These are phyloP conservation scores for Alethe diademata DNA, from an alignment of 2,113 vertebrate species.

Conservation along the genomic window DNA sequence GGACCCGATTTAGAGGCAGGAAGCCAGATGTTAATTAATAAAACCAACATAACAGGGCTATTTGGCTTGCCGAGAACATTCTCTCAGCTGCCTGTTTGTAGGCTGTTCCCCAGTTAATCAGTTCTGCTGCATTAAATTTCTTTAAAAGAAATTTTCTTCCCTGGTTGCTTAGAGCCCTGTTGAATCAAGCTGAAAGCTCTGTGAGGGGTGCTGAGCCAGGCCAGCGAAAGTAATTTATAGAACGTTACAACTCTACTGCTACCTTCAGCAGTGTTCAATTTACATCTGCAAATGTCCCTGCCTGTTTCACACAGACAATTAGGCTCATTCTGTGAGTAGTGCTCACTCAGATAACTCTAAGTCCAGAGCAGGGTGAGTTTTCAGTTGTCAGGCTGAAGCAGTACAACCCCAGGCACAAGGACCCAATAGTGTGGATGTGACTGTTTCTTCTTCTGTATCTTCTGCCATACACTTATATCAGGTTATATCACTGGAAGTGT, in stretches of 20 bases:
- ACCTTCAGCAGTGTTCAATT: not conserved
- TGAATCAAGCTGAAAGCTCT: slow-evolving; percentile 53
- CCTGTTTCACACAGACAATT: slow-evolving; percentile 4
- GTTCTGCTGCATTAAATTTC: slow-evolving; percentile 68
- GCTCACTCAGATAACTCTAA: not conserved
- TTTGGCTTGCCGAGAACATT: slow-evolving; percentile 49
- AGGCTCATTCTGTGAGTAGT: not conserved
- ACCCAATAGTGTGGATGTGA: not conserved
- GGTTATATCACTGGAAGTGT: not conserved
- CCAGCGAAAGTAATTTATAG: slow-evolving; percentile 40
- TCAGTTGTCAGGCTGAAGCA: not conserved
- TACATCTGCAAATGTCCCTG: slow-evolving; percentile 39
- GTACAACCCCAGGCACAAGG: not conserved
- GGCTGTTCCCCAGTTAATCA: slow-evolving; percentile 60
- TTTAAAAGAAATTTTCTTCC: slow-evolving; percentile 65
- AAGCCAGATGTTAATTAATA: slow-evolving; percentile 69
- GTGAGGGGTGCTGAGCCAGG: not conserved
- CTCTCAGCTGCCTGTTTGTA: slow-evolving; percentile 60
- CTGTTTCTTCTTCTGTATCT: not conserved
- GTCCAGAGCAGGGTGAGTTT: not conserved
- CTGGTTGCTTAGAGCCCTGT: slow-evolving; percentile 55
- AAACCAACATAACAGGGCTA: slow-evolving; percentile 54
- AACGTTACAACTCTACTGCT: slow-evolving; percentile 37
- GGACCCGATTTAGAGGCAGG: slow-evolving; percentile 39
- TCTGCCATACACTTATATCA: not conserved